phyloP scores from a whole-genome alignment of 2,797 vertebrate species.

The Cuniculus paca region DNA sequence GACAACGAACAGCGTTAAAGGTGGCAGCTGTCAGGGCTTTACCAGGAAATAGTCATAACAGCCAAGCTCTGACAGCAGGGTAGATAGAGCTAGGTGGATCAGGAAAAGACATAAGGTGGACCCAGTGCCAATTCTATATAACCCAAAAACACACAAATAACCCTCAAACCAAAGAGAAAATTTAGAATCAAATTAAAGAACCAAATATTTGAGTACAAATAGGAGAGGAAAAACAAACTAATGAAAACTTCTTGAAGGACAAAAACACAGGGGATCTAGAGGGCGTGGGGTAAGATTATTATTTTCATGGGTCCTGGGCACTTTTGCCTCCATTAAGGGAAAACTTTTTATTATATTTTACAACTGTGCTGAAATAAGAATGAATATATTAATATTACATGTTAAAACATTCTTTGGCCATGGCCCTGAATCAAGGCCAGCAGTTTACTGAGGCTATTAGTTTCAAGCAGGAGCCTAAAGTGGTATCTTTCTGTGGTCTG shows the following conservation, averaged over 20 bases:
- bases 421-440: too few species aligned
- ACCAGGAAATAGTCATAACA: background rate
- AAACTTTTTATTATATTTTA: background rate
- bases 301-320: background rate
- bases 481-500: too few species aligned
- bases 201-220: background rate
- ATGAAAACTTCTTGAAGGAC: background rate
- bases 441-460: too few species aligned
- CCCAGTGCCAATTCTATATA: background rate
- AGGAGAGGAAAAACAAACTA: background rate
- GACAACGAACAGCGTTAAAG: background rate
- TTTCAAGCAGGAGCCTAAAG: too few species aligned
- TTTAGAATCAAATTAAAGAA: background rate
- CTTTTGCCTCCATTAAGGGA: background rate
- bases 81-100: background rate
- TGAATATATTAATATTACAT: background rate
- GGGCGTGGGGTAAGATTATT: background rate
- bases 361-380: background rate
- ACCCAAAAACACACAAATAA: slow-evolving; percentile 13
- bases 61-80: background rate
- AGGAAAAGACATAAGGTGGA: background rate
- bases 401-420: background rate
- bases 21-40: background rate
- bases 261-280: background rate
- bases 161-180: background rate